Evolutionary conservation across 2,113 vertebrate genomes (phyloP), one percentile per base, ranked within the genome.

Genomic region (Carassius gibelio): DNA sequence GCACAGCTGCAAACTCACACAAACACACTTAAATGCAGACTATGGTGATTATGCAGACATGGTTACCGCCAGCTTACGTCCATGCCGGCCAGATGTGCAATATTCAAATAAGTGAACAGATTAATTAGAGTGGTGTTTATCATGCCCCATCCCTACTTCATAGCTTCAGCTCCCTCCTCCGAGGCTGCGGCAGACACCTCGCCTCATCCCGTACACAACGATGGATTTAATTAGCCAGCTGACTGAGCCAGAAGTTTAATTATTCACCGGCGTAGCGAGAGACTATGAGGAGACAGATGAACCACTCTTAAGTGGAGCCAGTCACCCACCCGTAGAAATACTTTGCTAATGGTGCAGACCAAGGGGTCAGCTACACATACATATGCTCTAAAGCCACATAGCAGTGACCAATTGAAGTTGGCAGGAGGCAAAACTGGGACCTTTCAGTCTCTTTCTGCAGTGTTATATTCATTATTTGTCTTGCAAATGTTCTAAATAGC

Each of bases 191-290:
- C 84, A 86, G 85, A 84, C 82, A 30, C 71, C 82, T 45, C 77
- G 38, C 64, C 79, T 45, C 74, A 75, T 84, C 83, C 84, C 59
- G 75, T 88, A 84, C 55, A 87, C 78, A 83, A 76, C 30, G 84
- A 85, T 74, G 92, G 90, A 94, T 94, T 93, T 90, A 94, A 93
- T 94, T 93, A 93, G 89, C 91, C 90, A 89, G 88, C 86, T 88
- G 84, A 89, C 89, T 89, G 91, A 90, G 90, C 88, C 87, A 88
- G 81, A 71, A 83, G 85, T 93, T 92, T 91, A 94, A 93, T 95
- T 92, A 94, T 91, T 93, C 82, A 89, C 85, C 81, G 88, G 86
- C 86, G 79, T 88, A 71, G 75, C 9, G 30, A 64, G 87, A 84
- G 74, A 23, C 30, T 26, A 79, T 38, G 48, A 50, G 30, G 48